Evolutionary conservation across 2,797 vertebrate species (phyloP).

Genomic region (Ctenopoma kingsleyae): DNA sequence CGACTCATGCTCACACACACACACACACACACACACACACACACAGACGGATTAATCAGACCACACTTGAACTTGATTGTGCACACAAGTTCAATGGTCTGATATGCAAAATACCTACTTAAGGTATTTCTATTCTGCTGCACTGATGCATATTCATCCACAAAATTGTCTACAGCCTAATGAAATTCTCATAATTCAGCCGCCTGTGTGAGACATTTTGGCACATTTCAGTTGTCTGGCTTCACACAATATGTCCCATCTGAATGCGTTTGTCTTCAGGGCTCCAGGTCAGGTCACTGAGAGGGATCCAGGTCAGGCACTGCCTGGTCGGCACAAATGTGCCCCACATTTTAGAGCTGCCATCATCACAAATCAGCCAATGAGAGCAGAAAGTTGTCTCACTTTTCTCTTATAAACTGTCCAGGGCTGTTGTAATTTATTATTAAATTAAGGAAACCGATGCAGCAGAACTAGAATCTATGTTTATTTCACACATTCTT

Average conservation of each 20-base stretch:
- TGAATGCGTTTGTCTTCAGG: slow-evolving; percentile 15
- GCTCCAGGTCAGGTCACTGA: slow-evolving; percentile 36
- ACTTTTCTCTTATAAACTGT: not conserved
- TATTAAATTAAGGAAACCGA: too few species aligned
- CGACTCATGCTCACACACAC: not conserved
- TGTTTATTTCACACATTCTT: too few species aligned
- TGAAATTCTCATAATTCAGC: not conserved
- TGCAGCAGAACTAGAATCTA: too few species aligned
- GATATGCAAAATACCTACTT: not conserved
- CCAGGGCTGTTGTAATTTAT: not conserved
- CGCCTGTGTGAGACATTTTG: slow-evolving; percentile 7
- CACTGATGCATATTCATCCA: not conserved
- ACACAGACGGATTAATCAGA: slow-evolving; percentile 33
- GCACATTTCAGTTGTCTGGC: slow-evolving; percentile 27
- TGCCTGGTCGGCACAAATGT: not conserved
- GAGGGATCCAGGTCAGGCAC: slow-evolving; percentile 45
- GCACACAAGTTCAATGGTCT: slow-evolving; percentile 1
- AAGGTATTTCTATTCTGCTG: slow-evolving; percentile 12
- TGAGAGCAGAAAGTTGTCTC: slow-evolving; percentile 5
- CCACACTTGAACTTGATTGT: slow-evolving; percentile 15
- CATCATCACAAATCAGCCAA: slow-evolving; percentile 9
- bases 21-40: too few species aligned
- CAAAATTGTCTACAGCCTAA: not conserved
- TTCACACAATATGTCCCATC: not conserved
- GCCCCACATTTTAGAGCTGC: slow-evolving; percentile 46